Percentiles rank a stretch among this genome's conserved stretches.
Evolutionary conservation across 2,888 invertebrate genomes (phyloP).

Genomic region (Trichacis sp.): DNA sequence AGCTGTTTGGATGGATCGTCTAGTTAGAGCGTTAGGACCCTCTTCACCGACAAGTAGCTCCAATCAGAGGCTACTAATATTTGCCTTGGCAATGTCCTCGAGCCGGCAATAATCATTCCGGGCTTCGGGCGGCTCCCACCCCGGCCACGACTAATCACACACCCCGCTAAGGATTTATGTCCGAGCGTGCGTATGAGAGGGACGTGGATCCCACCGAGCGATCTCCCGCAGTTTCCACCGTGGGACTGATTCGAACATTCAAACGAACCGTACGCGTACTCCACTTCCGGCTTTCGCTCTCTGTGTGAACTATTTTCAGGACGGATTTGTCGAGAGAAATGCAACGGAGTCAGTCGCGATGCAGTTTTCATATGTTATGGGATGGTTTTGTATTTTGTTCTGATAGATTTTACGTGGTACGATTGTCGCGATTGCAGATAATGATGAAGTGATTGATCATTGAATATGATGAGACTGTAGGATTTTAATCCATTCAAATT

Average conservation of each 20-base stretch:
- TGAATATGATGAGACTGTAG: no score
- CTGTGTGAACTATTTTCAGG: conserved; percentile 53
- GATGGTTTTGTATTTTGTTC: no score
- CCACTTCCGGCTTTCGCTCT: conserved; percentile 52
- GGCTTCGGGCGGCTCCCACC: conserved; percentile 47
- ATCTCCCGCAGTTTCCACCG: conserved; percentile 65
- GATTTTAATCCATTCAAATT: no score
- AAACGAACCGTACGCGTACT: conserved; percentile 51
- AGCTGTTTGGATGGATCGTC: no score
- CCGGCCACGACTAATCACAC: conserved; percentile 64
- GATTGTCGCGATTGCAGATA: no score
- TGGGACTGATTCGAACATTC: conserved; percentile 58
- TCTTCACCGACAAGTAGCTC: conserved; percentile 54
- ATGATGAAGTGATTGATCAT: no score
- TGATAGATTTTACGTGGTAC: no score
- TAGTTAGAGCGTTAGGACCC: no score
- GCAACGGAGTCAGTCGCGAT: not conserved
- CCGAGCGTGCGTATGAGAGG: conserved; percentile 54
- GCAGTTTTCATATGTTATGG: no score
- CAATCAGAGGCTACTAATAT: conserved; percentile 64
- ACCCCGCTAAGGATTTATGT: conserved; percentile 66
- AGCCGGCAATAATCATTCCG: conserved; percentile 61
- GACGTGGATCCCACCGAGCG: conserved; percentile 58
- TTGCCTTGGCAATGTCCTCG: conserved; percentile 53
- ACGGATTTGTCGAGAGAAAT: conserved; percentile 15